Evolutionary conservation across 2,113 vertebrate genomes (phyloP).

Genomic region (Tautogolabrus adspersus): DNA sequence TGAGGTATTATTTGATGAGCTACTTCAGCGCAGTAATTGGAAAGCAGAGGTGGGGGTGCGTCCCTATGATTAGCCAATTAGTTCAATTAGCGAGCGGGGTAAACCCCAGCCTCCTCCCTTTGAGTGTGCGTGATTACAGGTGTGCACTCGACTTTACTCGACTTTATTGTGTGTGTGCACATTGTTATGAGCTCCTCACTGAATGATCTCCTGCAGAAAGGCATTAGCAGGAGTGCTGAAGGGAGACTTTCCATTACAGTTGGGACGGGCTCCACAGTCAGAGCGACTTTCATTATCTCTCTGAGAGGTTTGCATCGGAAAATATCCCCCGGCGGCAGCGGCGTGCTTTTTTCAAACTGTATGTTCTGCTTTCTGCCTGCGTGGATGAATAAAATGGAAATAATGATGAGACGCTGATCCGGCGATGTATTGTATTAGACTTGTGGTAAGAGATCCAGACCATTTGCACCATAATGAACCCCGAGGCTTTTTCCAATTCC

Average conservation of each 20-base stretch:
- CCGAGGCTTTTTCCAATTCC: background rate
- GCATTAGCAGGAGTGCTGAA: slow-evolving; percentile 38
- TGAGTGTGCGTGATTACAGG: background rate
- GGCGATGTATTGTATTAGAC: slow-evolving; percentile 37
- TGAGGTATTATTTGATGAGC: slow-evolving; percentile 57
- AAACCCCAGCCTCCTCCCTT: slow-evolving; percentile 6
- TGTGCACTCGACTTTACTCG: background rate
- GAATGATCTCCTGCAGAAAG: slow-evolving; percentile 48
- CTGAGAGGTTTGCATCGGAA: slow-evolving; percentile 28
- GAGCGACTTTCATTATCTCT: slow-evolving; percentile 57
- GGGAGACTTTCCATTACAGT: slow-evolving; percentile 42
- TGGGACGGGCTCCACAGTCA: slow-evolving; percentile 37
- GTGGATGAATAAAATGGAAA: slow-evolving; percentile 54
- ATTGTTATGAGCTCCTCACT: slow-evolving; percentile 15
- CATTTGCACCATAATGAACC: slow-evolving; percentile 43
- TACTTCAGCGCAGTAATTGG: slow-evolving; percentile 46
- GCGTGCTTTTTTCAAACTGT: slow-evolving; percentile 32
- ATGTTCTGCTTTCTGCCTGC: slow-evolving; percentile 30
- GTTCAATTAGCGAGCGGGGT: slow-evolving; percentile 13
- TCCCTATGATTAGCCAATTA: slow-evolving; percentile 44
- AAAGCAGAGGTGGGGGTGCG: background rate
- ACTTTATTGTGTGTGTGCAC: background rate
- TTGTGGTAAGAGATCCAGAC: slow-evolving; percentile 23
- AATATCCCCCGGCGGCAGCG: slow-evolving; percentile 24
- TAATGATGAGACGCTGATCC: slow-evolving; percentile 53